Evolutionary conservation across 2,888 invertebrate species (phyloP), one percentile per base, ranked within the genome.

Genomic region (Mythimna impura): DNA sequence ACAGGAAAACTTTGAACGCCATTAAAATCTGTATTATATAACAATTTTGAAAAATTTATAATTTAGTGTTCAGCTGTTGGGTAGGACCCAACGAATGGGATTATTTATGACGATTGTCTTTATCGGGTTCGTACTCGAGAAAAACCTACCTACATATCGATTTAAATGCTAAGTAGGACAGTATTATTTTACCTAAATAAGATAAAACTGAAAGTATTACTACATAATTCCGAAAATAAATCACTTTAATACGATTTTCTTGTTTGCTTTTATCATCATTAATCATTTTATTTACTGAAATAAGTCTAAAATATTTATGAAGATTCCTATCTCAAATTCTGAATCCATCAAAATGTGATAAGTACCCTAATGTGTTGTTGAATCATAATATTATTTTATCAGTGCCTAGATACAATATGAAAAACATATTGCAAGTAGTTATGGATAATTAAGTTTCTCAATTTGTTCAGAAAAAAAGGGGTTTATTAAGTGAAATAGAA

Each of bases 211-310:
- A 25, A 61, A 25, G 62, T 62, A 17, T 62, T 62, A 3, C 20
- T 6, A 10, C 14, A 43, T 43, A 17, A 40, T 62, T 40, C 43
- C 43, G 20, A 62, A 60, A 12, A 60, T 60, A 60, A 36, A 34
- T 62, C 4, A 7, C 50, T 73, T 71, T 71, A 73, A 73, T 73
- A 50, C 9, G 30, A 50, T 58, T 71, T 30, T 17, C 25, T 36
- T 72, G 57, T 57, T 36, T 47, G 3, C 1, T 30, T 73, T 58
- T 20, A 50, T 30, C n/a, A 40, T 20, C 17, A 40, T 36, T 4
- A 25, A 58, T 30, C 25, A 17, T 22, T 17, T 25, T 57, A 25
- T 10, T n/a, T 25, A 25, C 8, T 57, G 17, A 57, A 47, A 25
- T 47, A 57, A 36, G 36, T 40, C 25, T n/a, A 14, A n/a, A 47